A percentile compares a stretch with the other conserved stretches of the same genome.
Conservation (phyloP, 2,113 vertebrate genomes). For the Hyperoodon ampullatus region DNA sequence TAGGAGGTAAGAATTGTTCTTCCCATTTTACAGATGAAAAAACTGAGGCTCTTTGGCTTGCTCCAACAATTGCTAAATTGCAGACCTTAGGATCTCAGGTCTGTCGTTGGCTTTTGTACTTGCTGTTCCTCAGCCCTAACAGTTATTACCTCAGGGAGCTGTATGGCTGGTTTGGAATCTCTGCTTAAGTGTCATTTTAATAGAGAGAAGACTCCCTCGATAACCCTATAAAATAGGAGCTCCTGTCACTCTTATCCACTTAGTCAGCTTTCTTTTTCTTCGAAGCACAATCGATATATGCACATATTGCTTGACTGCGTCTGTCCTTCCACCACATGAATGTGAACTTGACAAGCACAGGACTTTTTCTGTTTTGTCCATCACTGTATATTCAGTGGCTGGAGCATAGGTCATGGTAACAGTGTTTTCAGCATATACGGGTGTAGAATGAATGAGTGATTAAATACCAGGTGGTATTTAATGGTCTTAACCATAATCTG, state of each 20-base stretch:
- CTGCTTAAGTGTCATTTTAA: neutral
- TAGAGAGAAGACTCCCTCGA: neutral
- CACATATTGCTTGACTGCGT: accelerated
- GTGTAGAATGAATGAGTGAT: neutral
- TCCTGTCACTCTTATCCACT: neutral
- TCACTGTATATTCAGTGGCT: neutral
- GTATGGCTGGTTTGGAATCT: neutral
- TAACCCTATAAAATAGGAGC: neutral
- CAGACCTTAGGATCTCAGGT: neutral
- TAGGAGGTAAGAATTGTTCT: neutral
- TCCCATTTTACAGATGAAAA: constrained; percentile 28
- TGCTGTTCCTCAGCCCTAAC: neutral
- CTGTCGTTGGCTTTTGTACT: neutral
- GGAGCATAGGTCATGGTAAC: neutral
- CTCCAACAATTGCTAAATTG: neutral
- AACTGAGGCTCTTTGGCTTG: neutral
- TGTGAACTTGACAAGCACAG: neutral
- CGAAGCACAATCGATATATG: accelerated
- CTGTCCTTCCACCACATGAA: neutral
- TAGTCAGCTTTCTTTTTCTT: neutral
- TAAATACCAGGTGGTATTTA: neutral
- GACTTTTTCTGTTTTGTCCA: neutral
- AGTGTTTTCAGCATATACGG: neutral
- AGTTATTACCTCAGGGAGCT: neutral
- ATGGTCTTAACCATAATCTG: accelerated